Evolutionary conservation across 2,113 vertebrate species (phyloP), one percentile per base, ranked within the genome.

Genomic region (Cynocephalus volans): DNA sequence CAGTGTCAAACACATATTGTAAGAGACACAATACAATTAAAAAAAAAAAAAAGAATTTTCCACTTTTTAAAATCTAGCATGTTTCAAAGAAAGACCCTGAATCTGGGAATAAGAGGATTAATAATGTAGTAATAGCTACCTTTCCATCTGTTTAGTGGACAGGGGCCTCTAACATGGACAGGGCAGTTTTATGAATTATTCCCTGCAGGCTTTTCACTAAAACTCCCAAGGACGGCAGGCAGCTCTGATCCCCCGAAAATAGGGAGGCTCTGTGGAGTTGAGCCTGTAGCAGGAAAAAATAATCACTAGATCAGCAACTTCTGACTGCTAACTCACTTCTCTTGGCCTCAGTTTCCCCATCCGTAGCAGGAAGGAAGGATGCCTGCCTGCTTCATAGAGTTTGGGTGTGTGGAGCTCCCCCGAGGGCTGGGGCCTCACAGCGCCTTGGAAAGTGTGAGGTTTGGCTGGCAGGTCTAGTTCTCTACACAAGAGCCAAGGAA

Each of bases 401-500:
- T 56, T 3, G 6, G 12, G 24, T 62, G 4, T 41, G 11, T 15
- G 1, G 17, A 95, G 50, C 31, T 70, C 36, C 81, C n/a, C 5
- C 0, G 1, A 62, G 45, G 67, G 21, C 77, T 5, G 1, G 0
- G 8, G n/a, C 36, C 73, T 76, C 52, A 52, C 0, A 0, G 36
- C 7, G 14, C 65, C 60, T 65, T 14, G 77, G 60, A 62, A 52
- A 81, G 81, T 0, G 6, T 56, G 15, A 69, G 26, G 6, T 82
- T 36, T 79, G 92, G 76, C 50, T 19, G 50, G 31, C 26, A 77
- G 36, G 69, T 45, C 82, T 45, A 24, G 8, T 41, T 92, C 67
- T 58, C 73, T 18, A 5, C 54, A 3, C 0, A 11, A 18, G 26
- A 23, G 90, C 48, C 84, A 67, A 89, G 23, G 60, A 69, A 86